A percentile compares a stretch with the other conserved stretches of the same genome.
Evolutionary conservation across 2,888 invertebrate genomes (phyloP).

Genomic region (Ditylenchus weischeri): DNA sequence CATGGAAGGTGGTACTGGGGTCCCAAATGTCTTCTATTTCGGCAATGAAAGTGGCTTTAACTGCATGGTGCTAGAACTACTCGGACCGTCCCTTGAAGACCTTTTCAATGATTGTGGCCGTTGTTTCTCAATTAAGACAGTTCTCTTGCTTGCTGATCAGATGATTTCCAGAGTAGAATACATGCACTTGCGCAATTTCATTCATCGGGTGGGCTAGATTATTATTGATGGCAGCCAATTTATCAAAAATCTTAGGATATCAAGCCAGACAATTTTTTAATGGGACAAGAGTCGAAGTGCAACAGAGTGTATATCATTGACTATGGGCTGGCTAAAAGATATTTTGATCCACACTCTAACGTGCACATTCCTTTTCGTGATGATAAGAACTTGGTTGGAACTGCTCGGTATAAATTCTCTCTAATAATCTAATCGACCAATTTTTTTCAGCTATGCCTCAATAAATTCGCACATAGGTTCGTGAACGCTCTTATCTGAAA

Average conservation of each 20-base stretch:
- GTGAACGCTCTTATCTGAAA: background rate
- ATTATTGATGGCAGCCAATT: no score
- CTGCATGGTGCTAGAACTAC: conserved; percentile 4
- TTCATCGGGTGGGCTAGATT: background rate
- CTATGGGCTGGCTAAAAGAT: conserved; percentile 13
- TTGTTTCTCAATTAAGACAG: background rate
- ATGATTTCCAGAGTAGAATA: conserved; percentile 1
- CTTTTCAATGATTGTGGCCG: conserved; percentile 7
- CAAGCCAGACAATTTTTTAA: conserved; percentile 17
- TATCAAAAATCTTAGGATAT: conserved; percentile 3
- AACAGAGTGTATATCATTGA: conserved; percentile 11
- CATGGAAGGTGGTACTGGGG: background rate
- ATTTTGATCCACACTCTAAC: conserved; percentile 1
- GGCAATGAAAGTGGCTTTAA: background rate
- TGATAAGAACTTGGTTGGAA: conserved; percentile 10
- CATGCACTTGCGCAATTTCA: conserved; percentile 1
- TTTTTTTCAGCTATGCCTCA: conserved; percentile 7
- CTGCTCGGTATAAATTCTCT: background rate
- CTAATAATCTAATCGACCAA: no score
- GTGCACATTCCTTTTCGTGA: conserved; percentile 14
- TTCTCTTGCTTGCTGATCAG: conserved; percentile 5
- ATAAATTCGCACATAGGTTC: conserved; percentile 16
- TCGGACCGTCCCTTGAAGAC: conserved; percentile 1
- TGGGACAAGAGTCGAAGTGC: conserved; percentile 4
- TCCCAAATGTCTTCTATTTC: background rate